Evolutionary conservation across 2,797 vertebrate genomes (phyloP).

Genomic region (Ctenosaura bakeri): DNA sequence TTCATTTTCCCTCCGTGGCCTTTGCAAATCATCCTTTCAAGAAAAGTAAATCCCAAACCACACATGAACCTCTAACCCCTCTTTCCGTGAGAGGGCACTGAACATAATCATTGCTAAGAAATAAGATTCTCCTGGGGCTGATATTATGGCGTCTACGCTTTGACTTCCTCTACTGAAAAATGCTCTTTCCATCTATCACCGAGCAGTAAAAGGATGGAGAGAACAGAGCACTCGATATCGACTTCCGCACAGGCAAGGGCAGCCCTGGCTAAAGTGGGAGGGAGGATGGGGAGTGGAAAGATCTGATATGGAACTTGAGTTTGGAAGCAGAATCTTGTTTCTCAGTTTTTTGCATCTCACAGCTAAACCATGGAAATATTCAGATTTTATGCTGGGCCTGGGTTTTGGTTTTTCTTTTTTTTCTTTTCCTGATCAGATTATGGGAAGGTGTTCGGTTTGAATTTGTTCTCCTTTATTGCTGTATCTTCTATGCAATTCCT

Average conservation of each 20-base stretch:
- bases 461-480: slow-evolving; percentile 84
- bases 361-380: slow-evolving; percentile 57
- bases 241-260: slow-evolving; percentile 37
- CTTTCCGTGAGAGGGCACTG: not conserved
- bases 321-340: not conserved
- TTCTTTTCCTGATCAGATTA: slow-evolving; percentile 68
- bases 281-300: not conserved
- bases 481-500: slow-evolving; percentile 97
- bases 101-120: slow-evolving; percentile 32
- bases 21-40: slow-evolving; percentile 52
- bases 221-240: slow-evolving; percentile 24
- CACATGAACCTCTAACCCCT: slow-evolving; percentile 11
- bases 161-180: slow-evolving; percentile 28
- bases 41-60: not conserved
- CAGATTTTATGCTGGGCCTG: slow-evolving; percentile 45
- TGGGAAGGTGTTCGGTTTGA: slow-evolving; percentile 66
- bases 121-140: slow-evolving; percentile 3
- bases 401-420: slow-evolving; percentile 40
- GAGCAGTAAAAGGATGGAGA: not conserved
- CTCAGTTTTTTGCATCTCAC: slow-evolving; percentile 48
- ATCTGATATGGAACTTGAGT: not conserved
- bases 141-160: not conserved
- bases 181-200: slow-evolving; percentile 33
- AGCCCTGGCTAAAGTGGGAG: slow-evolving; percentile 3
- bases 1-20: not conserved